Conservation (phyloP, 2,797 vertebrate genomes). For the Sparus aurata region DNA sequence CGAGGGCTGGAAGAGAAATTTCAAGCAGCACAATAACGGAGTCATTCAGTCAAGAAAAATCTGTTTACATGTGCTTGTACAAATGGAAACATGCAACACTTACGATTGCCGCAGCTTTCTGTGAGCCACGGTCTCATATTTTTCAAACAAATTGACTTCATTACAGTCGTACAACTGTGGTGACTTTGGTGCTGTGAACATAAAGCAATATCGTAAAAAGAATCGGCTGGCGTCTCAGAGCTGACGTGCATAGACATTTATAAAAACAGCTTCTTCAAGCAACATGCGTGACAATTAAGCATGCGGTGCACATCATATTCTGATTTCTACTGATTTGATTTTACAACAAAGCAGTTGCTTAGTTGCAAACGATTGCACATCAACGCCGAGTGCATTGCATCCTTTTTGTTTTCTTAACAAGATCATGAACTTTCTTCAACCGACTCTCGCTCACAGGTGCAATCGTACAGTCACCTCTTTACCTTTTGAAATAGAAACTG, state of each 20-base stretch:
- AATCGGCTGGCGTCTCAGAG: slow-evolving; percentile 35
- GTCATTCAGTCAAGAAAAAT: slow-evolving; percentile 52
- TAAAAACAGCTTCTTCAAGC: slow-evolving; percentile 66
- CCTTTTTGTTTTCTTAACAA: slow-evolving; percentile 13
- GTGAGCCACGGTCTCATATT: slow-evolving; percentile 62
- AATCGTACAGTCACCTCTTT: slow-evolving; percentile 22
- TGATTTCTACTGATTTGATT: slow-evolving; percentile 44
- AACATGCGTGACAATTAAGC: slow-evolving; percentile 57
- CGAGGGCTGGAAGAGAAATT: slow-evolving; percentile 25
- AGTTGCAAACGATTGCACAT: slow-evolving; percentile 1
- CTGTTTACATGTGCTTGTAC: slow-evolving; percentile 48
- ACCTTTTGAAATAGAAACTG: neutral
- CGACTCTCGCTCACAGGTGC: slow-evolving; percentile 14
- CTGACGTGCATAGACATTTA: slow-evolving; percentile 58
- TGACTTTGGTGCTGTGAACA: slow-evolving; percentile 54
- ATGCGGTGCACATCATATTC: slow-evolving; percentile 31
- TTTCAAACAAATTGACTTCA: slow-evolving; percentile 77
- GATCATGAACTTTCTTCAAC: slow-evolving; percentile 38
- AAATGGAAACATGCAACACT: slow-evolving; percentile 46
- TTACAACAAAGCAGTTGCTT: slow-evolving; percentile 16
- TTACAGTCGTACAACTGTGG: slow-evolving; percentile 68
- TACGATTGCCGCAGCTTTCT: slow-evolving; percentile 64
- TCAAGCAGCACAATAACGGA: slow-evolving; percentile 55
- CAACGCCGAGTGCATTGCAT: neutral
- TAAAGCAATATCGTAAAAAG: slow-evolving; percentile 51